Conservation (phyloP, 2,888 invertebrate species). For the Dryobotodes eremita region DNA sequence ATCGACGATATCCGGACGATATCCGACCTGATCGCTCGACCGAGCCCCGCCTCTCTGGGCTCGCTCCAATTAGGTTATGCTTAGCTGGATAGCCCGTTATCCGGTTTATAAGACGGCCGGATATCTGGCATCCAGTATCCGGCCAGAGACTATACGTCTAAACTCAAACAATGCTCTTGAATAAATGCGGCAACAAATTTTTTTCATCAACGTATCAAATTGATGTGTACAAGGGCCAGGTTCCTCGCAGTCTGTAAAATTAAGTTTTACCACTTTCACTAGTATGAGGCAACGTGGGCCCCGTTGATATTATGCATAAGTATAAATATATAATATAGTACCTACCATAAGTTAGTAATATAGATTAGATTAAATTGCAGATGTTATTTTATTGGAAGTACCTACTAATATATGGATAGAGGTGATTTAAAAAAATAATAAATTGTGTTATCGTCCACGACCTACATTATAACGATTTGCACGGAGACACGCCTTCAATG, state of each 20-base stretch:
- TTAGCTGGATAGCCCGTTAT: not conserved
- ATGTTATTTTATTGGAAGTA: constrained; percentile 35
- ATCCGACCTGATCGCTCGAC: not conserved
- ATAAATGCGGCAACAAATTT: not conserved
- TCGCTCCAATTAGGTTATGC: not conserved
- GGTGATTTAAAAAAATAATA: constrained; percentile 16
- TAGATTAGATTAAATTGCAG: constrained; percentile 25
- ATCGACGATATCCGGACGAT: no score
- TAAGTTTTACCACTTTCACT: not conserved
- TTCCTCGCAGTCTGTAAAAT: not conserved
- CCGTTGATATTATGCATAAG: not conserved
- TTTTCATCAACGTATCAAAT: not conserved
- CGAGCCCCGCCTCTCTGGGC: not conserved
- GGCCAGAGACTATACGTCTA: not conserved
- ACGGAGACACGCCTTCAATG: constrained; percentile 6
- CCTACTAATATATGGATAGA: not conserved
- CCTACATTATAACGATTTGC: constrained; percentile 38
- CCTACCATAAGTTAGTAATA: not conserved
- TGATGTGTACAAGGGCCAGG: not conserved
- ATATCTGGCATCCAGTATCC: not conserved
- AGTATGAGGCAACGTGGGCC: not conserved
- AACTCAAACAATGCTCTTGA: no score
- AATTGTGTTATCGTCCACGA: constrained; percentile 49
- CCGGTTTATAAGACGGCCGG: not conserved
- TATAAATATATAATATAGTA: not conserved